Base-by-base conservation (phyloP, 2,113 vertebrate genomes). In the Ageneiosus marmoratus region DNA sequence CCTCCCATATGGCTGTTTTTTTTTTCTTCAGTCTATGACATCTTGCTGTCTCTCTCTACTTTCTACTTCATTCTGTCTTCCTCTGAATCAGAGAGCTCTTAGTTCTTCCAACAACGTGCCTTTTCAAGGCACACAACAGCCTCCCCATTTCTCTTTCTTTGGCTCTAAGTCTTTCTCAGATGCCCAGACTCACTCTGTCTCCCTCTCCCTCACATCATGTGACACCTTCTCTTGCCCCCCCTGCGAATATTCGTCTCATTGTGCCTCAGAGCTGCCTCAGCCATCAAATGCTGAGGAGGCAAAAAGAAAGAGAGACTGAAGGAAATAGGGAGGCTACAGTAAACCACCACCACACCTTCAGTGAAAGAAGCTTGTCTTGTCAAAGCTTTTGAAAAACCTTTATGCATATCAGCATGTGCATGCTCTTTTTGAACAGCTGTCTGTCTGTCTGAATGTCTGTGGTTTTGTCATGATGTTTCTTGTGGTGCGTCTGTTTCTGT, bases 91-190 rank as follows among this genome's bases (percentile, higher is more conserved):
- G 81, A 84, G 72, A 82, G 84, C 84, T 81, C 63, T 82, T 76
- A 90, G 73, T 88, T 84, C 84, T 80, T 76, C 83, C 87, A 91
- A 91, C 91, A 93, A 92, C 88, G 86, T 63, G 77, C 75, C 87
- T 93, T 92, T 92, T 91, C 82, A 89, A 82, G 82, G 86, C 82
- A 85, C 77, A 87, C 86, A 86, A 80, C 88, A 89, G 84, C 89
- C 85, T 85, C 81, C 83, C 51, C 81, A n/a, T 80, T 76, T 67
- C 60, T 77, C 27, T 46, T 44, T 32, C 15, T 56, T 58, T 62
- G 7, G 27, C 70, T 73, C 22, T 44, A 8, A 24, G 46, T 37
- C 69, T 7, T 13, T 27, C 29, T 20, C 60, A 63, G 69, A 73
- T 27, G 13, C 69, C 69, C 24, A 48, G n/a, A 73, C 75, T 67